phyloP scores from a whole-genome alignment of 2,888 invertebrate genomes.

The Nowickia ferox region DNA sequence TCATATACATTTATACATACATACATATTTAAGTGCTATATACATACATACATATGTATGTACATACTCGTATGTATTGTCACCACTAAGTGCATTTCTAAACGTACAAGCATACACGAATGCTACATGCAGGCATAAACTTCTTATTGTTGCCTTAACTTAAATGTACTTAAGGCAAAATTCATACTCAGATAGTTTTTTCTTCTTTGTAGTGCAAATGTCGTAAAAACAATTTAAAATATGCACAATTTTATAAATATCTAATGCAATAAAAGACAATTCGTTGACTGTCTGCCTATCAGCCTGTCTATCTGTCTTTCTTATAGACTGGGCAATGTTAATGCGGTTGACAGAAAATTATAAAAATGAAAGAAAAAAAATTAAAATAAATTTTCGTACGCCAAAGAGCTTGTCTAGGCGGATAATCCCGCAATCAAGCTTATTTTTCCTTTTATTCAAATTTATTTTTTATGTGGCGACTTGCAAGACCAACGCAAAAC shows the following conservation, averaged over 20 bases:
- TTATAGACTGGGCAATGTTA: constrained; percentile 29
- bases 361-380: neutral
- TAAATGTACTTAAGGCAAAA: constrained; percentile 7
- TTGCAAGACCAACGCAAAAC: too few species aligned
- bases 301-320: constrained; percentile 4
- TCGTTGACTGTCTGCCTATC: constrained; percentile 13
- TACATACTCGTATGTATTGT: neutral
- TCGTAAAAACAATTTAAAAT: constrained; percentile 45
- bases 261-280: constrained; percentile 31
- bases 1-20: neutral
- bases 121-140: neutral
- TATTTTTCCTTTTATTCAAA: too few species aligned
- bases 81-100: constrained; percentile 41
- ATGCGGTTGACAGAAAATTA: constrained; percentile 18
- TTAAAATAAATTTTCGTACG: constrained; percentile 5
- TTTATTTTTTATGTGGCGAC: too few species aligned
- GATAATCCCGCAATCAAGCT: too few species aligned
- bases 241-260: constrained; percentile 32
- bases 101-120: constrained; percentile 5
- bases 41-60: too few species aligned
- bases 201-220: constrained; percentile 16
- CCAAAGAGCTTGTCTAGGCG: too few species aligned
- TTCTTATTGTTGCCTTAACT: constrained; percentile 12
- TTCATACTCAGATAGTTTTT: neutral
- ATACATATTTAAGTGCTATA: neutral